Conservation (phyloP, 2,113 vertebrate species). For the Arothron firmamentum region DNA sequence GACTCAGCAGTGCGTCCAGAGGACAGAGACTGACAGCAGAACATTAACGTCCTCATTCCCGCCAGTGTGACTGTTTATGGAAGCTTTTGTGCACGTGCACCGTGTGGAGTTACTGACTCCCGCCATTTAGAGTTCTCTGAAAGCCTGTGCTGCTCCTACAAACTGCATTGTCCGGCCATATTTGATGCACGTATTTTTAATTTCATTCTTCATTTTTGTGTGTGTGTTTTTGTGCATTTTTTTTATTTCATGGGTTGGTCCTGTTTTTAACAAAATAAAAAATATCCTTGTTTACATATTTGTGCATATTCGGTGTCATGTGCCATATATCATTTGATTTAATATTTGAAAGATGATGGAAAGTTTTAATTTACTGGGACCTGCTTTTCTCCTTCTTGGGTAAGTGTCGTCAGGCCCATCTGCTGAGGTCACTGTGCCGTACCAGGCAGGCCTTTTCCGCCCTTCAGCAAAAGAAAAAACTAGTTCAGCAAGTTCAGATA, state of each 20-base stretch:
- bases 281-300: slow-evolving; percentile 26
- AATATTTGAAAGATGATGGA: background rate
- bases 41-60: slow-evolving; percentile 45
- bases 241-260: slow-evolving; percentile 21
- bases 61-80: slow-evolving; percentile 46
- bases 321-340: too few relatives aligned
- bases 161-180: slow-evolving; percentile 52
- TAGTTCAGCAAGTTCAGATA: slow-evolving; percentile 73
- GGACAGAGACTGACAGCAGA: slow-evolving; percentile 29
- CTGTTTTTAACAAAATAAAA: slow-evolving; percentile 53
- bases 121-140: slow-evolving; percentile 25
- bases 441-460: slow-evolving; percentile 46
- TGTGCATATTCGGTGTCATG: background rate
- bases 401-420: slow-evolving; percentile 50
- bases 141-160: slow-evolving; percentile 25
- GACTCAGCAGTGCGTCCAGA: slow-evolving; percentile 17
- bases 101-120: slow-evolving; percentile 22
- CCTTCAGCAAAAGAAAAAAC: slow-evolving; percentile 63
- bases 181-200: slow-evolving; percentile 39
- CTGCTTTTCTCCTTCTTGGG: slow-evolving; percentile 30
- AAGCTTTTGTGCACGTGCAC: slow-evolving; percentile 27
- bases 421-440: slow-evolving; percentile 56
- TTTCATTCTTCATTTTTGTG: slow-evolving; percentile 33
- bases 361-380: slow-evolving; percentile 2
- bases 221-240: slow-evolving; percentile 41